Evolutionary conservation across 2,113 vertebrate species (phyloP), one percentile per base, ranked within the genome.

Genomic region (Zootoca vivipara): DNA sequence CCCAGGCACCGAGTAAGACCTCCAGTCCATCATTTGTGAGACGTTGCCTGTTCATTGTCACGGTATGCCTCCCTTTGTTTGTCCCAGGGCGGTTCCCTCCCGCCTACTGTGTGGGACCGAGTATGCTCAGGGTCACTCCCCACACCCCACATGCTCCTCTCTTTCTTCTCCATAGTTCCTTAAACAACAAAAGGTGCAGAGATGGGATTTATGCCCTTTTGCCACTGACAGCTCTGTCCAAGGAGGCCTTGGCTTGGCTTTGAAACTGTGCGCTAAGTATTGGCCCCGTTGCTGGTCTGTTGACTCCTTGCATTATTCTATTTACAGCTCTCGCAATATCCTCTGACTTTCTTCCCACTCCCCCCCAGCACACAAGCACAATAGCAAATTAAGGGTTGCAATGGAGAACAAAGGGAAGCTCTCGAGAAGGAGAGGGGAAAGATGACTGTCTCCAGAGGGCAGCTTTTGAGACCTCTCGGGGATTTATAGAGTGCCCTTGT

Each of bases 261-360:
- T 95, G 94, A 96, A 96, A 93, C 90, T 95, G 94, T 93, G 93
- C 89, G 92, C 89, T 33, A 90, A 91, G 95, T 93, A 95, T 95
- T 94, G 93, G 94, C 92, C 92, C 95, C 95, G 93, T 93, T 95
- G 92, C 91, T 75, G 74, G 30, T 33, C 85, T 91, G 89, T 83
- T 92, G 87, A 92, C 91, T 93, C 94, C 91, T 94, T 91, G 94
- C 95, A 92, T 94, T 91, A 91, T 95, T 95, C 96, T 95, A 95
- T 96, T 96, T 96, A 96, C 95, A 94, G 92, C 94, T 93, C 94
- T 92, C 93, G 82, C 93, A 18, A 4, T 92, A 10, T 93, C 90
- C 91, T 94, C 95, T 92, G 93, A 62, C 62, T 91, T 74, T 94
- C 46, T 52, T 9, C 46, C 58, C 58, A 15, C 16, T 20, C 58